These are phyloP conservation scores for Eupristina koningsbergeri DNA, from an alignment of 1,140 invertebrate genomes.

Conservation along the genomic window DNA sequence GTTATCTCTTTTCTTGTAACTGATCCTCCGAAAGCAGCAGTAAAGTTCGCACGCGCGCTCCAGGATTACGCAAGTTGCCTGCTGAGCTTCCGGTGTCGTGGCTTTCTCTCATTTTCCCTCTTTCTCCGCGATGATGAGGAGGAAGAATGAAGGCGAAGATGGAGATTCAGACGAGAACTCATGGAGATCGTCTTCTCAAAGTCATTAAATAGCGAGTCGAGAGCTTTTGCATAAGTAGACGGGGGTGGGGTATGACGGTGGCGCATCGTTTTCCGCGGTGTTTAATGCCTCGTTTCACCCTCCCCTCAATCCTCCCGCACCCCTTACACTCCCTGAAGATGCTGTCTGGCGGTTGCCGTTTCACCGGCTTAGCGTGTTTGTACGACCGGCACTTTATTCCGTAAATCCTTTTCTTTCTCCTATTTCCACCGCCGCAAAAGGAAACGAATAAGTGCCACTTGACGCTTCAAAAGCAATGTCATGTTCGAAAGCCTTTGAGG, in stretches of 20 bases:
- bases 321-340: neutral
- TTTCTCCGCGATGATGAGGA: neutral
- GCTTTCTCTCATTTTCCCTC: neutral
- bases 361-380: conserved; percentile 18
- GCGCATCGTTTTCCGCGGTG: conserved; percentile 26
- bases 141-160: neutral
- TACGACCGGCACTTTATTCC: conserved; percentile 22
- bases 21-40: neutral
- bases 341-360: neutral
- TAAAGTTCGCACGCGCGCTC: conserved; percentile 34
- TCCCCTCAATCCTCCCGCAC: neutral
- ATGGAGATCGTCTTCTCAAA: conserved; percentile 20
- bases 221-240: conserved; percentile 37
- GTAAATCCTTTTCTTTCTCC: conserved; percentile 5
- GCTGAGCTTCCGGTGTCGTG: conserved; percentile 24
- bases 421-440: neutral
- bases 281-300: conserved; percentile 42
- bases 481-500: too few species aligned
- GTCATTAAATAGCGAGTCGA: conserved; percentile 46
- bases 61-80: conserved; percentile 29
- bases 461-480: neutral
- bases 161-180: too few species aligned
- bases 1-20: neutral
- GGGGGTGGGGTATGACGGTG: conserved; percentile 33
- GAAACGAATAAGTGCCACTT: neutral